Percentiles rank a stretch among this genome's conserved stretches.
These are phyloP conservation scores for Sphenodon punctatus DNA, from an alignment of 2,797 vertebrate genomes.

Conservation along the genomic window DNA sequence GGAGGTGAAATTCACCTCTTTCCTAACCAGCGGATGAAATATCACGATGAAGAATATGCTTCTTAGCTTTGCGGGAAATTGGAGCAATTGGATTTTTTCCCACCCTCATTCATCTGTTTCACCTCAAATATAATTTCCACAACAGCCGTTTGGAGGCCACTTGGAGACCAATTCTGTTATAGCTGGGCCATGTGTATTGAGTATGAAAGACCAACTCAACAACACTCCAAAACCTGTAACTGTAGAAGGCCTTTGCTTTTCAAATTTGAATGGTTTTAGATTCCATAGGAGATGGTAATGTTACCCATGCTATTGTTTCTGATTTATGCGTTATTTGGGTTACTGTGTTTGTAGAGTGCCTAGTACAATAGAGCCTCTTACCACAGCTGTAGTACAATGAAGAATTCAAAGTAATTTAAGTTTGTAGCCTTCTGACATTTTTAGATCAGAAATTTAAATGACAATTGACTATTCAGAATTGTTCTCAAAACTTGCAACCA, in stretches of 20 bases:
- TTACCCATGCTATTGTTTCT: background rate
- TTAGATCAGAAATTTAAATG: background rate
- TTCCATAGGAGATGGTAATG: background rate
- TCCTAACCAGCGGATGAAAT: too few relatives aligned
- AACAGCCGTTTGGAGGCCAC: too few relatives aligned
- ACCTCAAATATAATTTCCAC: too few relatives aligned
- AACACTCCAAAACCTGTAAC: background rate
- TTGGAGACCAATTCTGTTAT: too few relatives aligned
- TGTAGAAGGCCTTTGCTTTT: background rate
- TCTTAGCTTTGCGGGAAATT: too few relatives aligned
- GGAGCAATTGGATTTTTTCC: too few relatives aligned
- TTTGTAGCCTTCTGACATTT: background rate
- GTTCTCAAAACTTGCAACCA: background rate
- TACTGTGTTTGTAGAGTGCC: background rate
- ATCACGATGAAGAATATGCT: too few relatives aligned
- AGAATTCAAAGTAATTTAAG: background rate
- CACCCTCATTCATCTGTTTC: too few relatives aligned
- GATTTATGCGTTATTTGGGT: background rate
- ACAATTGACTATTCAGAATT: background rate
- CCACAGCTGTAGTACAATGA: background rate
- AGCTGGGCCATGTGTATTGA: too few relatives aligned
- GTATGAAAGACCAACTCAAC: background rate
- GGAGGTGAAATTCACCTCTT: too few relatives aligned
- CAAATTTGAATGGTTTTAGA: accelerated
- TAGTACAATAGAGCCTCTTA: accelerated